These are phyloP conservation scores for Apaloderma vittatum DNA, from an alignment of 2,113 vertebrate genomes.

Conservation along the genomic window DNA sequence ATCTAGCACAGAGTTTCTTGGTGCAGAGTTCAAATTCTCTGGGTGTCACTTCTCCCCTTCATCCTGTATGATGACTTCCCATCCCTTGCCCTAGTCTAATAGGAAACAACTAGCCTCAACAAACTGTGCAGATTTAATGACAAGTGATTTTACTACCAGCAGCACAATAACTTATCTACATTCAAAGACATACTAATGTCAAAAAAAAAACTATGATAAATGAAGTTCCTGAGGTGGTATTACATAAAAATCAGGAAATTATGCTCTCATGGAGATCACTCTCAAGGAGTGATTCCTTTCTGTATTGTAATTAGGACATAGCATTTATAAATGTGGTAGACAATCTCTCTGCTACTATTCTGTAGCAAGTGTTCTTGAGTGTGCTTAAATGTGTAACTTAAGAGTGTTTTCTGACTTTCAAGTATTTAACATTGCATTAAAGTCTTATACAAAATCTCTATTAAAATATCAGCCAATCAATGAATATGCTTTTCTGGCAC, in stretches of 20 bases:
- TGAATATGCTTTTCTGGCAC: not conserved
- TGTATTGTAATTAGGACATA: not conserved
- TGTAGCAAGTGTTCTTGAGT: not conserved
- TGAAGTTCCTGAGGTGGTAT: not conserved
- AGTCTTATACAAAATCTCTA: not conserved
- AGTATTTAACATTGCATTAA: not conserved
- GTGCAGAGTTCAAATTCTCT: not conserved
- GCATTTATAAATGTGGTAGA: not conserved
- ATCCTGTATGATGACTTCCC: not conserved
- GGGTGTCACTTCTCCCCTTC: not conserved
- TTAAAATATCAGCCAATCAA: not conserved
- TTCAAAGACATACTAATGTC: not conserved
- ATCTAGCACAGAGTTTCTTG: not conserved
- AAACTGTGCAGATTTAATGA: not conserved
- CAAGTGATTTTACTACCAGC: not conserved
- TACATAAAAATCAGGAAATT: not conserved
- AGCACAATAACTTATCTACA: not conserved
- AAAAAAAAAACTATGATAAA: not conserved
- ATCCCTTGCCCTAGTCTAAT: not conserved
- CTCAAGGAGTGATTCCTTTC: not conserved
- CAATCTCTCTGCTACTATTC: not conserved
- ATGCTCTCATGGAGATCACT: not conserved
- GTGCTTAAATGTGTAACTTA: not conserved
- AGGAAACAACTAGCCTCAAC: not conserved
- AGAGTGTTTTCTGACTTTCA: not conserved